Evolutionary conservation across 2,797 vertebrate genomes (phyloP), one percentile per base, ranked within the genome.

Genomic region (Poeciliopsis infans): DNA sequence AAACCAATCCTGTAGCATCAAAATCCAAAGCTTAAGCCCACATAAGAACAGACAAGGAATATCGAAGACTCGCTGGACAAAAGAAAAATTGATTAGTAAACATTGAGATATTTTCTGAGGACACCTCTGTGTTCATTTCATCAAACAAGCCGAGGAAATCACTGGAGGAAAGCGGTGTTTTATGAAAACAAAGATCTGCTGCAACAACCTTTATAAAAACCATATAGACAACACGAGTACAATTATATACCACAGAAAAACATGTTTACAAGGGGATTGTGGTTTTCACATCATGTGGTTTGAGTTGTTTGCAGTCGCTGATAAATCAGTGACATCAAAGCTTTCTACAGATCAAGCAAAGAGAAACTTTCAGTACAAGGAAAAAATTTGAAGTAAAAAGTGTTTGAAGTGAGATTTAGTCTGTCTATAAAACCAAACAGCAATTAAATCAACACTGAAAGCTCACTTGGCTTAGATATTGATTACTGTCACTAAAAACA

Each of bases 1-100:
- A 72, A 68, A 39, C 33, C 85, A 79, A 83, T 80, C 59, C 89
- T 59, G 77, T 83, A 79, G 76, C 81, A 74, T 51, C 75, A 68
- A 66, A 39, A 36, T 18, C 18, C 20, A 39, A 66, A 66, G 64
- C 20, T 41, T 8, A 64, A n/a, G 59, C 31, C 59, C 31, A 16
- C 2, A 64, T 64, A 64, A 18, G 15, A 18, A 57, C 78, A 85
- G 86, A 77, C 70, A 59, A 79, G 74, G 75, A 86, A 86, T 18
- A 59, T 64, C 25, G 72, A 89, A 90, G 89, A 84, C 75, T 53
- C 46, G 77, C 71, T 57, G 46, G 39, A 75, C 53, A 75, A 77
- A 11, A 20, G 36, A 20, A 66, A 66, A 39, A 25, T 66, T 70
- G 33, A 16, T 36, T 43, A 82, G 84, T 78, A 86, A 88, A 89